These are phyloP conservation scores for Hybognathus amarus DNA, from an alignment of 2,797 vertebrate species.

Conservation along the genomic window DNA sequence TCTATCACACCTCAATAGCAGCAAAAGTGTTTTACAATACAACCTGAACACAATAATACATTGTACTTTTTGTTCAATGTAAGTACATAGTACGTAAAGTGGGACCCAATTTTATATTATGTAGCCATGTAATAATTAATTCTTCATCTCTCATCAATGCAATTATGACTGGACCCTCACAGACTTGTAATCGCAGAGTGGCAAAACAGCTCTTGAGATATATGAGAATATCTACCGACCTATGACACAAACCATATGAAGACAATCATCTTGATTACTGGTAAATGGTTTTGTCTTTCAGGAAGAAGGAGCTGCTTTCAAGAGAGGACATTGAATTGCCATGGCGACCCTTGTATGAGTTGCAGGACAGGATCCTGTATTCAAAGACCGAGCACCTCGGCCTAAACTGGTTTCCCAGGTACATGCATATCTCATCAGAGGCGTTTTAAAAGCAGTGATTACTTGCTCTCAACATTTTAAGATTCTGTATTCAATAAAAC, in stretches of 20 bases:
- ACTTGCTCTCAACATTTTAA: neutral
- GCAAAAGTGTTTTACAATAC: no score
- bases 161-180: neutral
- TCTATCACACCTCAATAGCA: no score
- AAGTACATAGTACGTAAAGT: no score
- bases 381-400: slow-evolving; percentile 98
- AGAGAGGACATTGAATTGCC: slow-evolving; percentile 93
- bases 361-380: slow-evolving; percentile 93
- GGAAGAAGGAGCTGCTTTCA: slow-evolving; percentile 95
- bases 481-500: neutral
- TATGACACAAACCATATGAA: neutral
- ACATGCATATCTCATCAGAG: slow-evolving; percentile 64
- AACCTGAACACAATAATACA: no score
- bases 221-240: neutral
- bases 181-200: neutral
- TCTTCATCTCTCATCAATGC: neutral
- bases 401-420: slow-evolving; percentile 99
- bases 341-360: slow-evolving; percentile 94
- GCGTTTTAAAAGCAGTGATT: neutral
- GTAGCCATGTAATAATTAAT: neutral
- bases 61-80: no score
- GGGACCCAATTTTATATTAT: no score
- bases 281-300: slow-evolving; percentile 58
- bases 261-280: neutral
- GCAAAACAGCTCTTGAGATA: neutral